These are phyloP conservation scores for Cromileptes altivelis DNA, from an alignment of 2,113 vertebrate genomes.

Conservation along the genomic window DNA sequence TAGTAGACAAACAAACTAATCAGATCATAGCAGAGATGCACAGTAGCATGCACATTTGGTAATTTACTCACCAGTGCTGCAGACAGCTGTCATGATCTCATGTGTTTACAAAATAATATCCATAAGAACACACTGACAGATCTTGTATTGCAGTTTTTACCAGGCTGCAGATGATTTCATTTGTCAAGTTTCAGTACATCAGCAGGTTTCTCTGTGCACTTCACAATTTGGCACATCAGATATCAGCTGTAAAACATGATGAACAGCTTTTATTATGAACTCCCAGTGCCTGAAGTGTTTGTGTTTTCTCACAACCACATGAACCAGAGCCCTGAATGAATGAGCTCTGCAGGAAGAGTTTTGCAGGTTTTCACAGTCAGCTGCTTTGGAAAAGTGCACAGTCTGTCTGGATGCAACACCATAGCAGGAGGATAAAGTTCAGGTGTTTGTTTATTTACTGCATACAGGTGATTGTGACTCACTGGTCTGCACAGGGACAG, in stretches of 20 bases:
- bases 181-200: background rate
- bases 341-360: background rate
- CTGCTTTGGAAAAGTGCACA: conserved; percentile 22
- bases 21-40: background rate
- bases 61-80: background rate
- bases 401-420: background rate
- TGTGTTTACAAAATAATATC: background rate
- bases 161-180: background rate
- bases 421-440: conserved; percentile 32
- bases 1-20: background rate
- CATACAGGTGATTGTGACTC: conserved; percentile 40
- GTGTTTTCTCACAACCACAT: background rate
- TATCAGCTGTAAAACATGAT: background rate
- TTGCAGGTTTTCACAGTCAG: conserved; percentile 6
- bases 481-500: conserved; percentile 4
- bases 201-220: background rate
- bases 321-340: conserved; percentile 14
- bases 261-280: background rate
- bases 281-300: background rate
- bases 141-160: background rate
- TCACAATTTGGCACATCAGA: background rate
- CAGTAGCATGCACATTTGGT: background rate
- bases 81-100: background rate
- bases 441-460: conserved; percentile 44
- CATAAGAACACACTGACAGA: no score